Conservation (phyloP, 2,888 invertebrate species). For the Eristalis arbustorum region DNA sequence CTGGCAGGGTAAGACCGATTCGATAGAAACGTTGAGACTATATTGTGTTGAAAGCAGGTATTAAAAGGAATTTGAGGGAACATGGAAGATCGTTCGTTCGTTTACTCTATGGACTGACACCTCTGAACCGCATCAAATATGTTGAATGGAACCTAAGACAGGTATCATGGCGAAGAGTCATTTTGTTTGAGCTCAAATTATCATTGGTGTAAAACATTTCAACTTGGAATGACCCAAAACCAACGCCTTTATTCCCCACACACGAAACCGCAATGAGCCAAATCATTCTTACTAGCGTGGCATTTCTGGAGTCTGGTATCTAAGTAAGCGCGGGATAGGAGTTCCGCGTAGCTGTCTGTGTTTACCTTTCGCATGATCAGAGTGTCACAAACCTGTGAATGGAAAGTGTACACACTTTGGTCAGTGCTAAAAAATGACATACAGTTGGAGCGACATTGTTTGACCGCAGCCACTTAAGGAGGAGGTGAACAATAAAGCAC, state of each 20-base stretch:
- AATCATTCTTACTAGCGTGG: background rate
- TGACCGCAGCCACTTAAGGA: background rate
- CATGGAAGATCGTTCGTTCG: too few species aligned
- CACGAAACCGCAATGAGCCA: background rate
- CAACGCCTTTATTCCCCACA: background rate
- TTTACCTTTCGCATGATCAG: background rate
- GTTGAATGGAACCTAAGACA: too few species aligned
- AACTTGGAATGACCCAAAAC: too few species aligned
- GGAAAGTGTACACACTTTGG: background rate
- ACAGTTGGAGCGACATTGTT: background rate
- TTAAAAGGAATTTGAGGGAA: too few species aligned
- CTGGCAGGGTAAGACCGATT: too few species aligned
- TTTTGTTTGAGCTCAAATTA: too few species aligned
- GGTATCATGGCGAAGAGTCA: too few species aligned
- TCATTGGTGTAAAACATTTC: too few species aligned
- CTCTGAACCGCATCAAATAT: too few species aligned
- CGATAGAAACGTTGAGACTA: too few species aligned
- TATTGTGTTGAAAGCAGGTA: too few species aligned
- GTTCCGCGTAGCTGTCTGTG: background rate
- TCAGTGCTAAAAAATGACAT: background rate
- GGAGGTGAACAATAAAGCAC: background rate
- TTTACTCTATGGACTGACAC: too few species aligned
- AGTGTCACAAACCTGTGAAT: constrained; percentile 30
- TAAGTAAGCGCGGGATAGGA: background rate
- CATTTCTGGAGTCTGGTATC: background rate